Evolutionary conservation across 2,113 vertebrate genomes (phyloP).

Genomic region (Vidua macroura): DNA sequence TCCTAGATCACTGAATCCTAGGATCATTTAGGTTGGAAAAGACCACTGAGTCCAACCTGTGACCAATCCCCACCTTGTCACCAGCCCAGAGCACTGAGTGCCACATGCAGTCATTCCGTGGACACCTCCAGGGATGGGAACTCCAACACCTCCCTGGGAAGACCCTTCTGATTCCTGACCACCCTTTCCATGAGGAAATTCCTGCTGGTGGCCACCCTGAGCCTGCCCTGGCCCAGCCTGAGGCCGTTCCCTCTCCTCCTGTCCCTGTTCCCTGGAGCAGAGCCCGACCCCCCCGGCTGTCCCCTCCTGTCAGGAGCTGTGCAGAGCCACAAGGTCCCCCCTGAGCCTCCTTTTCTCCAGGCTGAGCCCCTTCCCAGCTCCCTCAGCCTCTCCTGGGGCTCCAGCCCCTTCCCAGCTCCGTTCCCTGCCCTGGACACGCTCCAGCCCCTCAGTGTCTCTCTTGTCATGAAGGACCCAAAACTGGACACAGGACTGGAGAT

Average conservation of each 20-base stretch:
- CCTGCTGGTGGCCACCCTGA: fast-evolving
- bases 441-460: fast-evolving
- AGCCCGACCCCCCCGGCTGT: neutral
- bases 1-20: neutral
- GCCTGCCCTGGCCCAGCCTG: fast-evolving
- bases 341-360: neutral
- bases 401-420: neutral
- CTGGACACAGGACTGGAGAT: neutral
- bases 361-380: neutral
- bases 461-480: neutral
- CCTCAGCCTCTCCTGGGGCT: neutral
- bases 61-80: fast-evolving
- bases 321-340: neutral
- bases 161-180: fast-evolving
- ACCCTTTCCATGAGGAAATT: neutral
- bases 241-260: neutral
- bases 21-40: neutral
- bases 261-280: neutral
- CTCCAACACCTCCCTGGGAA: neutral
- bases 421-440: neutral
- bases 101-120: fast-evolving
- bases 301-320: neutral
- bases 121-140: neutral
- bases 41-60: fast-evolving
- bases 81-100: neutral